These are phyloP conservation scores for Zoanthus gigantus DNA, from an alignment of 92 coral and sea anemone genomes.

Conservation along the genomic window DNA sequence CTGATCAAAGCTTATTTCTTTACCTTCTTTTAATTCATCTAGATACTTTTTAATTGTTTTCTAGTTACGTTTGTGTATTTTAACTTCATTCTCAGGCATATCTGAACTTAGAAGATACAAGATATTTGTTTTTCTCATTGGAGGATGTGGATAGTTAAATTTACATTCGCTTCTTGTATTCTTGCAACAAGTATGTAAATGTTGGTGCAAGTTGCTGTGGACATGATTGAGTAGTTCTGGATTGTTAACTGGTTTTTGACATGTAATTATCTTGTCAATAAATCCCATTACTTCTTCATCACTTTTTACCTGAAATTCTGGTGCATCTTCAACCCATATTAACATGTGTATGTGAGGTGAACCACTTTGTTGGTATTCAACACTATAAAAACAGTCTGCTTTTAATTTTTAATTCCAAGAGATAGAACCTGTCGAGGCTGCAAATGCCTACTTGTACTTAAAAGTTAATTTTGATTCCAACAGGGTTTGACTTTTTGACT, in stretches of 20 bases:
- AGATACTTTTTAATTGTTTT: constrained; percentile 36
- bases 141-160: constrained; percentile 50
- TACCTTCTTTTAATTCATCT: constrained; percentile 46
- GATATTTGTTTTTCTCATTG: constrained; percentile 55
- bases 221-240: constrained; percentile 49
- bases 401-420: too few relatives aligned
- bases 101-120: constrained; percentile 48
- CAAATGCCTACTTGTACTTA: too few relatives aligned
- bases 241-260: constrained; percentile 58
- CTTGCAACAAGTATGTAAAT: constrained; percentile 66
- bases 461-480: too few relatives aligned
- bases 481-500: too few relatives aligned
- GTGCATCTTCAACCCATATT: constrained; percentile 18
- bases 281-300: constrained; percentile 22
- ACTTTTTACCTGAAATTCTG: constrained; percentile 19
- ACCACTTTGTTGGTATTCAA: too few relatives aligned
- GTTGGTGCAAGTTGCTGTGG: constrained; percentile 58
- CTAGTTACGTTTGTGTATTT: constrained; percentile 41
- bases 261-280: constrained; percentile 68
- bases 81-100: constrained; percentile 26
- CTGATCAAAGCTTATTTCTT: constrained; percentile 50
- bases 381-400: too few relatives aligned
- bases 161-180: constrained; percentile 42
- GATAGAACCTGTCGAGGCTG: too few relatives aligned
- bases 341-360: too few relatives aligned